Conservation (phyloP, 2,888 invertebrate genomes). For the Drosophila engyochracea region DNA sequence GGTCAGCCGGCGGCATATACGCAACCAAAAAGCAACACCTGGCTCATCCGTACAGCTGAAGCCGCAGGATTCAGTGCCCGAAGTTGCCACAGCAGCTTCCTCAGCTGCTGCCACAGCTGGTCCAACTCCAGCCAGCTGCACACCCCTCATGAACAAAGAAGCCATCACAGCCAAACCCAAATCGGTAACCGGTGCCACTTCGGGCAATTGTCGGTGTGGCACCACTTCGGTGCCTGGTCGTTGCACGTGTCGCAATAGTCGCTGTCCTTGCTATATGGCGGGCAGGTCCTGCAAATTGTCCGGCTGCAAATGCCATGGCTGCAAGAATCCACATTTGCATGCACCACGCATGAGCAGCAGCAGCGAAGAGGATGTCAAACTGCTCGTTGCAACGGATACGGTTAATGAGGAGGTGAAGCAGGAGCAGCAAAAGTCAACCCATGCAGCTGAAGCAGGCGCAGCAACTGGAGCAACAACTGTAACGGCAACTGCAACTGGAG, state of each 20-base stretch:
- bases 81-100: background rate
- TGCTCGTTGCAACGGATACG: constrained; percentile 15
- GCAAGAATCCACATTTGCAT: constrained; percentile 93
- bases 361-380: constrained; percentile 23
- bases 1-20: constrained; percentile 7
- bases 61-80: constrained; percentile 14
- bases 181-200: constrained; percentile 87
- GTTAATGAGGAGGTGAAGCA: background rate
- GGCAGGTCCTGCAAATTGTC: constrained; percentile 92
- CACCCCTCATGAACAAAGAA: constrained; percentile 6
- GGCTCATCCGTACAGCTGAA: constrained; percentile 35
- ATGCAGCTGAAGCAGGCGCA: background rate
- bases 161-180: constrained; percentile 82
- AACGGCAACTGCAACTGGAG: constrained; percentile 4
- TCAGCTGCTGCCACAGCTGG: background rate
- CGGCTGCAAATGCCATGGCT: constrained; percentile 96
- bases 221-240: constrained; percentile 95
- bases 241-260: constrained; percentile 96
- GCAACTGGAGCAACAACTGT: constrained; percentile 16
- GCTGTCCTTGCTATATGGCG: constrained; percentile 97
- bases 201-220: constrained; percentile 91
- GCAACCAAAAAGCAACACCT: constrained; percentile 30
- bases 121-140: constrained; percentile 3
- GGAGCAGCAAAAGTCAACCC: background rate
- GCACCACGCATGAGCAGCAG: constrained; percentile 90